Conservation (phyloP, 2,113 vertebrate genomes). For the Elaphurus davidianus region DNA sequence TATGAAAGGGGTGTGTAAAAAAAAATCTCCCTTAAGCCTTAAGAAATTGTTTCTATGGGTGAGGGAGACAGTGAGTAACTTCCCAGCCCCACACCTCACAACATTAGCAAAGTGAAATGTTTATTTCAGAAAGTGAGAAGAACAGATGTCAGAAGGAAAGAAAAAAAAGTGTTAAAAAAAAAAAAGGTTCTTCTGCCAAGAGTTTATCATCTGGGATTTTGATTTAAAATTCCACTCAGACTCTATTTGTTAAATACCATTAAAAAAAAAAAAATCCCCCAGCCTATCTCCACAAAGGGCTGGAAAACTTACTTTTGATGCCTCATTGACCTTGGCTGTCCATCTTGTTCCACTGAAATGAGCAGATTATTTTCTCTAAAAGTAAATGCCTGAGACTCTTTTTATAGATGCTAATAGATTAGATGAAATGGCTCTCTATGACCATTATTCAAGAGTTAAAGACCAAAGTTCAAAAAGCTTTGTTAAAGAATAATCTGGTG, state of each 20-base stretch:
- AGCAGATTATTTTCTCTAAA: background rate
- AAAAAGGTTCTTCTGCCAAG: background rate
- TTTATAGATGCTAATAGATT: background rate
- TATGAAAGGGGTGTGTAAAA: background rate
- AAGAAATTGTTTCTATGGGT: background rate
- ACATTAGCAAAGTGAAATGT: slow-evolving; percentile 23
- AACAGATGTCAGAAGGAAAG: background rate
- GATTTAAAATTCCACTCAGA: background rate
- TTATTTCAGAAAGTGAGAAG: slow-evolving; percentile 51
- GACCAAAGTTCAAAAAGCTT: slow-evolving; percentile 19
- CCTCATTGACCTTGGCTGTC: background rate
- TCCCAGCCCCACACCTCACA: background rate
- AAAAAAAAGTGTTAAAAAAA: background rate
- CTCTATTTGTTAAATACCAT: background rate
- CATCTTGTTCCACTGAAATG: slow-evolving; percentile 22
- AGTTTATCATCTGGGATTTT: background rate
- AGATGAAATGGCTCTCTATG: background rate
- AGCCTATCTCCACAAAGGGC: background rate
- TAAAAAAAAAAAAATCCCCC: background rate
- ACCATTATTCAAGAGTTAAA: background rate
- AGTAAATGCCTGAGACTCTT: slow-evolving; percentile 13
- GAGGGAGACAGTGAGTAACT: background rate
- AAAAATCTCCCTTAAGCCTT: background rate
- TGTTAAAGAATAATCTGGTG: slow-evolving; percentile 46
- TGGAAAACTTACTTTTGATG: background rate